Base-by-base conservation (phyloP, 1,140 invertebrate species). In the Lepidurus couesii region DNA sequence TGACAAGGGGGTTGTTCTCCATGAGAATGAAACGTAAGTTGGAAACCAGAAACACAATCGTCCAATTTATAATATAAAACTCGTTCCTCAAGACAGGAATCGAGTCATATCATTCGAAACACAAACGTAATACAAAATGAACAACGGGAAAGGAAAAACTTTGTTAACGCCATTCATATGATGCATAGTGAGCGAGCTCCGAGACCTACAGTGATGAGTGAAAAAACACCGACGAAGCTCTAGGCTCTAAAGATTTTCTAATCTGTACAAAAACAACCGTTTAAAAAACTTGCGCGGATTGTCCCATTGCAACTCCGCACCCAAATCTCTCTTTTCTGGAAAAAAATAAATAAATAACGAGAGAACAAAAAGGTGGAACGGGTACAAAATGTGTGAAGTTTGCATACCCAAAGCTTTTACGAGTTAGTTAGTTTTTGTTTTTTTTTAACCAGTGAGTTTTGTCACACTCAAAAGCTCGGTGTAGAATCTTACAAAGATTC, bases 181-280 rank as follows among this genome's bases (percentile, higher is more conserved):
- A 65, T 65, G 53, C 53, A 65, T 65, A 65, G 53, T 65, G 53
- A 13, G 53, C 53, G 53, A 65, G 53, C 53, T 65, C 53, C 21
- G 53, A 65, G 21, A 65, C 53, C 21, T 65, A 65, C 53, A 65
- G 21, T 65, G 53, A 65, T 16, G 53, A 65, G 53, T 65, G 53
- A 65, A 65, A 65, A 65, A 65, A 65, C 53, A 65, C 21, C 53
- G 53, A 65, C 53, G 53, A 65, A 65, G 53, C 21, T 65, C 53
- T 65, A 65, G 53, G 53, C 13, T 65, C 53, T 65, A 65, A 65
- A 65, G 53, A 65, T 13, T 65, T 65, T 47, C 34, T 65, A 65
- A 65, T 65, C 53, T 65, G 53, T 65, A 65, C 53, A 65, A 65
- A 65, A 65, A 65, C 53, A 65, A 65, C 53, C 53, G 8, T 65